Evolutionary conservation across 2,797 vertebrate species (phyloP), one percentile per base, ranked within the genome.

Genomic region (Acropternis orthonyx): DNA sequence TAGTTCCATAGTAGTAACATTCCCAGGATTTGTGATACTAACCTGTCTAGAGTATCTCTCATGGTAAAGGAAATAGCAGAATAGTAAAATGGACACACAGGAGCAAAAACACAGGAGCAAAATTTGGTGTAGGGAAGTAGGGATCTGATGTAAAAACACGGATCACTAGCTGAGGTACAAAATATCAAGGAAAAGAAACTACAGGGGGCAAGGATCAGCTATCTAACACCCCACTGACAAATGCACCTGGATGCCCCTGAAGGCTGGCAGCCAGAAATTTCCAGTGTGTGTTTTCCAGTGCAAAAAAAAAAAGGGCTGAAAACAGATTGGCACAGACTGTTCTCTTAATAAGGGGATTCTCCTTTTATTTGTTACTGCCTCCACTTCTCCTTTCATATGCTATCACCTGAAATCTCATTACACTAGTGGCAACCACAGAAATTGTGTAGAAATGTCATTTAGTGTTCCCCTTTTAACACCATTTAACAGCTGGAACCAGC

Each of bases 231-330:
- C 24, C 21, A 9, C 1, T 39, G 12, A 20, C 10, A n/a, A 4
- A 4, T 1, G 4, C 3, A n/a, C 20, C 22, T 8, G 8, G 21
- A 14, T 7, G 4, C 6, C 28, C 4, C 1, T 4, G 6, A 41
- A 37, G 43, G 14, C 24, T 51, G 32, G 44, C n/a, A 75, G 28
- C 6, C 1, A 1, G 41, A 19, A 4, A 18, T 14, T 73, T 11
- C 26, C 49, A 32, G 8, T 8, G 0, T 13, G 11, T 4, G 32
- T 7, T 49, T 51, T 14, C 7, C 32, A n/a, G 7, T 6, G 32
- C 26, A 75, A 19, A 74, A 75, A 19, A 74, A 75, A 24, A 59
- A 48, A 5, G 2, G 15, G 7, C n/a, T 36, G 30, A 49, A 44
- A 79, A 51, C 6, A 81, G 27, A 34, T 0, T 27, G 34, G 18